phyloP scores from a whole-genome alignment of 2,113 vertebrate genomes.

The Psittacara wagleri region DNA sequence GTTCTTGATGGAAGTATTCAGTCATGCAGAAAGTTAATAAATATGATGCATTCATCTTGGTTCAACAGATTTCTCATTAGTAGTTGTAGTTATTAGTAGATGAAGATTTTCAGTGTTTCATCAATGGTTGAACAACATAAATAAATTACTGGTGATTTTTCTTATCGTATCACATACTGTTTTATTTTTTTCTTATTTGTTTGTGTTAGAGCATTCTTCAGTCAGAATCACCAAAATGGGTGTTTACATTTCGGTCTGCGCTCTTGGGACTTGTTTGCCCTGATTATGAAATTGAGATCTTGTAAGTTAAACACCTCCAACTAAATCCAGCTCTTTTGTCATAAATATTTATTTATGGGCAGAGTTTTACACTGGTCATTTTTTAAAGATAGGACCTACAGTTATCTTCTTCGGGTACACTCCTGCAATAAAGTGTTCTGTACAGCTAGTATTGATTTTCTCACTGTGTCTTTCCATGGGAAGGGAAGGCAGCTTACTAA shows the following conservation, averaged over 20 bases:
- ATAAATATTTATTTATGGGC: slow-evolving; percentile 20
- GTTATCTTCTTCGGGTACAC: not conserved
- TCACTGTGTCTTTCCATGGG: not conserved
- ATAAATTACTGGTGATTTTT: not conserved
- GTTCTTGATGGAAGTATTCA: not conserved
- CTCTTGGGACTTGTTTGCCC: not conserved
- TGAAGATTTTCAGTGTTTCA: not conserved
- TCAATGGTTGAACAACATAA: not conserved
- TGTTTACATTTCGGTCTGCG: not conserved
- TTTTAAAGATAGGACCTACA: not conserved
- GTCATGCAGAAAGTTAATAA: not conserved
- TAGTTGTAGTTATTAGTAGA: not conserved
- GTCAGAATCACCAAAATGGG: not conserved
- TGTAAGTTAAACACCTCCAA: not conserved
- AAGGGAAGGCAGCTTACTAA: slow-evolving; percentile 23
- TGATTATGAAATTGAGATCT: not conserved
- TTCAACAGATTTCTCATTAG: not conserved
- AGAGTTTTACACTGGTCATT: not conserved
- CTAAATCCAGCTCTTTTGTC: not conserved
- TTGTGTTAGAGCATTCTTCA: not conserved
- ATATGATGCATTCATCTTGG: not conserved
- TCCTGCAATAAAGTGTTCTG: not conserved
- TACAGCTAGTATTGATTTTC: not conserved
- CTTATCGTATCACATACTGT: rapidly evolving
- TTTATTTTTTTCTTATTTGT: not conserved